Conservation (phyloP, 2,888 invertebrate genomes). For the Graphium colonna region DNA sequence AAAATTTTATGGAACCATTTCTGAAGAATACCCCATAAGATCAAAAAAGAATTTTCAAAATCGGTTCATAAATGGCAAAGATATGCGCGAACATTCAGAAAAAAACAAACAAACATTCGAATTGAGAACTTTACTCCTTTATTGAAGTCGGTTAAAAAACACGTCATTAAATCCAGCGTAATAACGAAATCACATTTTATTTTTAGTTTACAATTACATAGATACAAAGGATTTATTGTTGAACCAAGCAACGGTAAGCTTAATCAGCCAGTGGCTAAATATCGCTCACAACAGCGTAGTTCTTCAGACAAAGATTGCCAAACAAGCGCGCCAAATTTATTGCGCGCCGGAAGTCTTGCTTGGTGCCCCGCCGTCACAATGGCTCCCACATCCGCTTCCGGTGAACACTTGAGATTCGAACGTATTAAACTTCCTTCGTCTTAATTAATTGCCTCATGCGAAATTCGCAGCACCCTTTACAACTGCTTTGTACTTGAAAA, state of each 20-base stretch:
- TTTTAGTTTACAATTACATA: no score
- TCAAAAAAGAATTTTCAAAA: no score
- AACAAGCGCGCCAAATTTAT: constrained; percentile 62
- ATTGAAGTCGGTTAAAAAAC: no score
- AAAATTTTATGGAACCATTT: no score
- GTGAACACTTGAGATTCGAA: constrained; percentile 56
- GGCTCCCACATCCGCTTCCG: constrained; percentile 67
- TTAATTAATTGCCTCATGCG: constrained; percentile 35
- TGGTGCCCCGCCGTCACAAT: constrained; percentile 61
- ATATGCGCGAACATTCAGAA: no score
- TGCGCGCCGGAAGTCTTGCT: constrained; percentile 58
- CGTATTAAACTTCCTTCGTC: constrained; percentile 56
- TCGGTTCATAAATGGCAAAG: no score
- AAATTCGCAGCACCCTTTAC: neutral
- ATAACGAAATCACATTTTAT: no score
- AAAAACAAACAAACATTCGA: no score
- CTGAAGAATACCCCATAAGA: no score
- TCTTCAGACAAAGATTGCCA: constrained; percentile 23
- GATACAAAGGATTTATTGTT: no score
- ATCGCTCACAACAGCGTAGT: neutral
- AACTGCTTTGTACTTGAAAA: neutral
- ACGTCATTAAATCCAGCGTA: no score
- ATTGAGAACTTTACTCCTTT: no score
- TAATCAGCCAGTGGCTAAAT: neutral
- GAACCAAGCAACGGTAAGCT: neutral